Base-by-base conservation (phyloP, 1,140 invertebrate species). In the Rhizoglyphus robini region DNA sequence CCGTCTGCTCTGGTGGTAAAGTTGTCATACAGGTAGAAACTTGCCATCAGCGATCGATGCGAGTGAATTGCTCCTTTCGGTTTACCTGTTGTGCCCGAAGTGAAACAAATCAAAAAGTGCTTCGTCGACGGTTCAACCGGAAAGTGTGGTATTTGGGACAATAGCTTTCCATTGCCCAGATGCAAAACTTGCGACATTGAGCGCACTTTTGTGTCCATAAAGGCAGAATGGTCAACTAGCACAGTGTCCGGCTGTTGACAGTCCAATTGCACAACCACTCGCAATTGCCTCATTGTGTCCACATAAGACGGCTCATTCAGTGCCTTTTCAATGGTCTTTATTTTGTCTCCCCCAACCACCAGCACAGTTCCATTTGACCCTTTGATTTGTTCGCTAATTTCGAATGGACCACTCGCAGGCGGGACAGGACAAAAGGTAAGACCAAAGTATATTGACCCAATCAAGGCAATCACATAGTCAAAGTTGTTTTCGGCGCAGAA, bases 41-140 rank as follows among this genome's bases (percentile, higher is more conserved):
- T 25, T 51, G 38, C 30, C 8, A 32, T 32, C 8, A 41, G 18
- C 18, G 36, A 41, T 41, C 36, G 36, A 69, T 79, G 78, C 67
- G 73, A 75, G 8, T 78, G 69, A 77, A 79, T 79, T 11, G 77
- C 78, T 47, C 76, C 78, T 68, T 79, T 79, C 4, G 78, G 78
- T 68, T 74, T 73, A 34, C 78, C 78, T 61, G 78, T 79, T 1
- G 78, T 78, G n/a, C 78, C 78, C 65, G 74, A 76, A 72, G 77
- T 78, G 29, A 34, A 61, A 27, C n/a, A 18, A n/a, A 58, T 29
- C 54, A 58, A 23, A 18, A 30, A 27, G 29, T 34, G 11, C 3
- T 58, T 27, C 15, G n/a, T 11, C 3, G 54, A 27, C 11, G 2
- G 5, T 58, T 18, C n/a, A 30, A 18, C 27, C 3, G n/a, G n/a